Evolutionary conservation across 2,113 vertebrate species (phyloP).

Genomic region (Calonectris borealis): DNA sequence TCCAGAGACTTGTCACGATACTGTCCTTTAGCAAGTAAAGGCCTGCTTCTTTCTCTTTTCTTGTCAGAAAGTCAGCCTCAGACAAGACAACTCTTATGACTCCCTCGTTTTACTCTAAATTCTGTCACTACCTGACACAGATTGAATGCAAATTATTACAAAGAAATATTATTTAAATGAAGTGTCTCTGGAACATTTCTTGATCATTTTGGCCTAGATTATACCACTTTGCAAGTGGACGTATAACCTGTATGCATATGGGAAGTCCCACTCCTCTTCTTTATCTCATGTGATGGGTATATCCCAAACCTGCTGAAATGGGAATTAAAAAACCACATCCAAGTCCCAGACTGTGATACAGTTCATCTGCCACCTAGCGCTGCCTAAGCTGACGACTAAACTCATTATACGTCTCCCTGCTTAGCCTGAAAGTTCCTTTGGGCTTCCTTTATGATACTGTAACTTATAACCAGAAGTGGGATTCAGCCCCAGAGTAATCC

Average conservation of each 20-base stretch:
- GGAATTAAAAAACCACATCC: neutral
- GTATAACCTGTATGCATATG: neutral
- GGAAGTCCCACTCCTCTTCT: neutral
- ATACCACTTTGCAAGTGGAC: neutral
- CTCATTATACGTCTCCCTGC: neutral
- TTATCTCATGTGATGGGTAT: neutral
- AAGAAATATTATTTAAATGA: neutral
- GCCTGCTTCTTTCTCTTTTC: neutral
- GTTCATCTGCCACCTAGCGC: neutral
- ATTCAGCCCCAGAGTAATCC: neutral
- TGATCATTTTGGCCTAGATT: neutral
- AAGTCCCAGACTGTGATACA: neutral
- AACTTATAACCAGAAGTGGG: neutral
- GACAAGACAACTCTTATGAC: neutral
- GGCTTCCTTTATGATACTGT: neutral
- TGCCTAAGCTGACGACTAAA: neutral
- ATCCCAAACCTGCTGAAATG: neutral
- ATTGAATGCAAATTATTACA: neutral
- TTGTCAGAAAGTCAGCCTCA: neutral
- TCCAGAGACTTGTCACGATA: neutral
- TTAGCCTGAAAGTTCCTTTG: neutral
- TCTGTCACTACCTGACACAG: neutral
- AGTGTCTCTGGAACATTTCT: neutral
- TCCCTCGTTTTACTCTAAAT: neutral
- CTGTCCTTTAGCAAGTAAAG: neutral